A percentile compares a stretch with the other conserved stretches of the same genome.
phyloP scores from a whole-genome alignment of 2,797 vertebrate species.

The Semotilus atromaculatus region DNA sequence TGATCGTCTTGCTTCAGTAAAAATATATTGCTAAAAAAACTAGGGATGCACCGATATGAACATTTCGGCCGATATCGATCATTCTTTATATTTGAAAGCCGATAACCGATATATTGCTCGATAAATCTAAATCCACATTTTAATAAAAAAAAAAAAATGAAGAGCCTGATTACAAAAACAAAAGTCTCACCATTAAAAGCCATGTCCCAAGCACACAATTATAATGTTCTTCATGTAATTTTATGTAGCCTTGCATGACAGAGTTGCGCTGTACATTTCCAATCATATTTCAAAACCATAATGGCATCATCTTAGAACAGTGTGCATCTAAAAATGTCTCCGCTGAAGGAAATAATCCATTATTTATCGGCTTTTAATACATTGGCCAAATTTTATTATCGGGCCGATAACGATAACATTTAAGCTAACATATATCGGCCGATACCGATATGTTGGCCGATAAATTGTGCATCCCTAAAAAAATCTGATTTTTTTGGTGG shows the following conservation, averaged over 20 bases:
- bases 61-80: too few relatives aligned
- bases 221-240: too few relatives aligned
- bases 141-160: too few relatives aligned
- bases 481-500: not conserved
- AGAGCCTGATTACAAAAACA: not conserved
- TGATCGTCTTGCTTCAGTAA: too few relatives aligned
- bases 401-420: too few relatives aligned
- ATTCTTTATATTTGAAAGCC: too few relatives aligned
- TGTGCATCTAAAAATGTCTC: not conserved
- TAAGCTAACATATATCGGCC: not conserved
- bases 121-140: too few relatives aligned
- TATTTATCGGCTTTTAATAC: not conserved
- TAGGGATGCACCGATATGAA: too few relatives aligned
- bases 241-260: not conserved
- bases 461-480: not conserved
- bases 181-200: not conserved
- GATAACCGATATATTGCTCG: too few relatives aligned
- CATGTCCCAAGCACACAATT: not conserved
- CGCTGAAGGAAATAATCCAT: not conserved
- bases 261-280: not conserved
- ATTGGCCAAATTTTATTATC: too few relatives aligned
- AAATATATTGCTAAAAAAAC: too few relatives aligned
- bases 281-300: not conserved
- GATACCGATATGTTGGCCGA: too few relatives aligned
- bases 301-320: not conserved